Base-by-base conservation (phyloP, 2,797 vertebrate genomes). In the Bradypus variegatus region DNA sequence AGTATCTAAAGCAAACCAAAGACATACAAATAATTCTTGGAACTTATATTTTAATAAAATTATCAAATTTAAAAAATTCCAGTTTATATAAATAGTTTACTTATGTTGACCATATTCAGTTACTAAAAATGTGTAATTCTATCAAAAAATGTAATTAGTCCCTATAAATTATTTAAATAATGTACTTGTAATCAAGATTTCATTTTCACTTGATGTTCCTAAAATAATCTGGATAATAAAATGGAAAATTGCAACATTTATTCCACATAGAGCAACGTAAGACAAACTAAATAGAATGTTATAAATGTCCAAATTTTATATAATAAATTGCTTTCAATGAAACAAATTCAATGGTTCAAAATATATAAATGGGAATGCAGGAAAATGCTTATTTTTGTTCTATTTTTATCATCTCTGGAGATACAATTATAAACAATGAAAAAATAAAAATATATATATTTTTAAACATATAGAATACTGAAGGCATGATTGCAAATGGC, bases 101-200 rank as follows among this genome's bases (percentile, higher is more conserved):
- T 58, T 93, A 2, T 60, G 78, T 60, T 0, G 18, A 85, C 62
- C 77, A 4, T 73, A 89, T 53, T 82, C n/a, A 94, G 69, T n/a
- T 91, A 90, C 41, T 91, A 86, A 78, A 64, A 90, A 91, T 91
- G 70, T 88, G 9, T 80, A 82, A 90, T 79, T 86, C 36, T 31
- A 86, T 7, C 38, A 14, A 21, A 50, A 50, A 90, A 93, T 27
- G 27, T 93, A 80, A 78, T 77, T 93, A 86, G 55, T 78, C 38
- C 33, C 19, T 67, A 72, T 86, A 73, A 65, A 64, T 84, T 88
- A 86, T 38, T 92, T 92, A 80, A 83, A 55, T 29, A 6, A 86
- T 86, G 18, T 77, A 65, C 48, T 92, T 94, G 80, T 92, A 94
- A 94, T 67, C 88, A 93, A 83, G 60, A 82, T 94, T 93, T 96